These are phyloP conservation scores for Cremastinae sp. DNA, from an alignment of 2,888 invertebrate species.

Conservation along the genomic window DNA sequence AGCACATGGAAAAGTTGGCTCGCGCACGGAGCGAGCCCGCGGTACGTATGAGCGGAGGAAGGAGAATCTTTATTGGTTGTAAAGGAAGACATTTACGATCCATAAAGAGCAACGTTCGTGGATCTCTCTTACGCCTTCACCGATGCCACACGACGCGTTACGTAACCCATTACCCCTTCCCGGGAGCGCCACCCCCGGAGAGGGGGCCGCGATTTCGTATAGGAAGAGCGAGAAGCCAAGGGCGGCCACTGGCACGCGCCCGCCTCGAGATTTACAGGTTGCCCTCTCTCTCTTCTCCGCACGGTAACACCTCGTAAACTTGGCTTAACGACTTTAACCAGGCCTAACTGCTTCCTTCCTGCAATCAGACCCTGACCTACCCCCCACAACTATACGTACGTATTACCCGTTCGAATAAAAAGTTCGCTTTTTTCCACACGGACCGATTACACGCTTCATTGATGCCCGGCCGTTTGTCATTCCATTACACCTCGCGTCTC, in stretches of 20 bases:
- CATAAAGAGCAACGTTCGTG: slow-evolving; percentile 78
- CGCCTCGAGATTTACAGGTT: slow-evolving; percentile 80
- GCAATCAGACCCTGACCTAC: slow-evolving; percentile 79
- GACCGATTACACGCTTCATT: slow-evolving; percentile 12
- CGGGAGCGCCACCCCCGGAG: slow-evolving; percentile 60
- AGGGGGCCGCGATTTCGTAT: slow-evolving; percentile 33
- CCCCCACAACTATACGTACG: slow-evolving; percentile 54
- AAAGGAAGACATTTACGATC: slow-evolving; percentile 81
- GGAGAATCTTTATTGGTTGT: slow-evolving; percentile 80
- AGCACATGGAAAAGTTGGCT: slow-evolving; percentile 56
- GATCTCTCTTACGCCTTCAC: slow-evolving; percentile 67
- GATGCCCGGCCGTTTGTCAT: slow-evolving; percentile 3
- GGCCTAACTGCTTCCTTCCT: slow-evolving; percentile 81
- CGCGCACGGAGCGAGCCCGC: slow-evolving; percentile 64
- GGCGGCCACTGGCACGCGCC: slow-evolving; percentile 80
- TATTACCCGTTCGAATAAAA: slow-evolving; percentile 19
- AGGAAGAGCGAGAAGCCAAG: slow-evolving; percentile 68
- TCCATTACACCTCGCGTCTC: neutral
- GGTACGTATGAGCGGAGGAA: slow-evolving; percentile 53
- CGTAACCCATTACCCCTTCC: slow-evolving; percentile 71
- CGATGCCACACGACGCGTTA: slow-evolving; percentile 63
- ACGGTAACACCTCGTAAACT: slow-evolving; percentile 81
- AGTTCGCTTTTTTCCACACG: slow-evolving; percentile 29
- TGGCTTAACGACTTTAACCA: slow-evolving; percentile 80
- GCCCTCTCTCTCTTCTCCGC: slow-evolving; percentile 72